Percentiles rank a stretch among this genome's conserved stretches.
Conservation (phyloP, 2,888 invertebrate genomes). For the Calliscelio sp. region DNA sequence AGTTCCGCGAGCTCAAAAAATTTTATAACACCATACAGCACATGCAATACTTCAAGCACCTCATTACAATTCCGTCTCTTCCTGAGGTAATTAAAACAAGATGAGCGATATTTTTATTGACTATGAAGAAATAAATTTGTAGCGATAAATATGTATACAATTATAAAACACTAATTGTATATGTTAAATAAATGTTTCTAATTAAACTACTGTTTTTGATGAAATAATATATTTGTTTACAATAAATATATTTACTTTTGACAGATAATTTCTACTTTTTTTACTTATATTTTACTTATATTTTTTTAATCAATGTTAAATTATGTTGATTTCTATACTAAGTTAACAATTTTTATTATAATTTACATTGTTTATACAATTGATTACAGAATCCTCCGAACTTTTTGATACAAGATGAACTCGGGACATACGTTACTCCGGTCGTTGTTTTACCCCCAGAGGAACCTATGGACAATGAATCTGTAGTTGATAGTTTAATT, state of each 20-base stretch:
- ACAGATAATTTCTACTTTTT: too few relatives aligned
- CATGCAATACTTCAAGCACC: conserved; percentile 98
- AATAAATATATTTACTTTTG: conserved; percentile 36
- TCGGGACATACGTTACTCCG: conserved; percentile 97
- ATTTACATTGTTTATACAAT: too few relatives aligned
- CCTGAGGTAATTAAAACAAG: conserved; percentile 90
- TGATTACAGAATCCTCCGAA: conserved; percentile 97
- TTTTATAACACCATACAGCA: conserved; percentile 98
- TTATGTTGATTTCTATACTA: too few relatives aligned
- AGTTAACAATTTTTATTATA: too few relatives aligned
- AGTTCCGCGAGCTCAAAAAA: conserved; percentile 94
- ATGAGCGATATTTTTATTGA: neutral
- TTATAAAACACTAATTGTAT: neutral
- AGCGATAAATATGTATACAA: neutral
- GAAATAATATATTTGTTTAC: too few relatives aligned
- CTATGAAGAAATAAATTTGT: neutral
- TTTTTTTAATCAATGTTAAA: too few relatives aligned
- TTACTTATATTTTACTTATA: too few relatives aligned
- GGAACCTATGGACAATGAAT: conserved; percentile 87
- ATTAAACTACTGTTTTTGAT: neutral
- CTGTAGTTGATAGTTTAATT: conserved; percentile 89
- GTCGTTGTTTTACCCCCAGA: conserved; percentile 94
- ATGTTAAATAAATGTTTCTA: neutral
- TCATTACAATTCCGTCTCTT: conserved; percentile 96
- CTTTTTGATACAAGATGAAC: conserved; percentile 96